Evolutionary conservation across 2,888 invertebrate genomes (phyloP).

Genomic region (Idaea biselata): DNA sequence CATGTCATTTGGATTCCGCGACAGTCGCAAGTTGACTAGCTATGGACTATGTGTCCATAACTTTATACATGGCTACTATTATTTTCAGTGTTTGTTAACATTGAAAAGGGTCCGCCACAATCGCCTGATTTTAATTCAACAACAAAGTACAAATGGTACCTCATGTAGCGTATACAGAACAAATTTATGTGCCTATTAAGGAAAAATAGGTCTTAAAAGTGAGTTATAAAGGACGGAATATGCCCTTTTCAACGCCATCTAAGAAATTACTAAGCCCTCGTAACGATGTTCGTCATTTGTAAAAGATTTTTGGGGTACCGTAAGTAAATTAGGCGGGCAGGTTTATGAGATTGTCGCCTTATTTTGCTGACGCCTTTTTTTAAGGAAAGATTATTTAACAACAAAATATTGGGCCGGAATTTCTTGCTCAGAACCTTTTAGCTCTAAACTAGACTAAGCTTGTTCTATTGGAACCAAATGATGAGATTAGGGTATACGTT

Average conservation of each 20-base stretch:
- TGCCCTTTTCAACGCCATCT: conserved; percentile 9
- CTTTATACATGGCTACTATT: no score
- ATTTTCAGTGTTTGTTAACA: no score
- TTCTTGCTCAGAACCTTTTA: background rate
- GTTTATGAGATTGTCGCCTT: conserved; percentile 6
- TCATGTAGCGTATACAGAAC: background rate
- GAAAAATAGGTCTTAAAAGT: conserved; percentile 7
- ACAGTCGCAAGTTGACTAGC: no score
- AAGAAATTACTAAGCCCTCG: conserved; percentile 35
- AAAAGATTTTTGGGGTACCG: conserved; percentile 29
- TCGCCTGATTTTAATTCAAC: background rate
- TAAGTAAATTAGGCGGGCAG: conserved; percentile 14
- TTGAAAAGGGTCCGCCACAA: no score
- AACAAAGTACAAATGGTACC: background rate
- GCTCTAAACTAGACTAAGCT: background rate
- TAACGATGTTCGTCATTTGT: conserved; percentile 44
- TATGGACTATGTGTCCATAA: no score
- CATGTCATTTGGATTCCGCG: no score
- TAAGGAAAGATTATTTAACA: background rate
- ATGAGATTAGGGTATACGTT: background rate
- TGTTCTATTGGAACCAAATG: background rate
- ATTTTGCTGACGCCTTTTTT: background rate
- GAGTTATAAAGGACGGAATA: conserved; percentile 8
- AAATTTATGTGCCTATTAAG: background rate
- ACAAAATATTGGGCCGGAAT: background rate